Conservation (phyloP, 2,888 invertebrate species). For the Cynaeus angustus region DNA sequence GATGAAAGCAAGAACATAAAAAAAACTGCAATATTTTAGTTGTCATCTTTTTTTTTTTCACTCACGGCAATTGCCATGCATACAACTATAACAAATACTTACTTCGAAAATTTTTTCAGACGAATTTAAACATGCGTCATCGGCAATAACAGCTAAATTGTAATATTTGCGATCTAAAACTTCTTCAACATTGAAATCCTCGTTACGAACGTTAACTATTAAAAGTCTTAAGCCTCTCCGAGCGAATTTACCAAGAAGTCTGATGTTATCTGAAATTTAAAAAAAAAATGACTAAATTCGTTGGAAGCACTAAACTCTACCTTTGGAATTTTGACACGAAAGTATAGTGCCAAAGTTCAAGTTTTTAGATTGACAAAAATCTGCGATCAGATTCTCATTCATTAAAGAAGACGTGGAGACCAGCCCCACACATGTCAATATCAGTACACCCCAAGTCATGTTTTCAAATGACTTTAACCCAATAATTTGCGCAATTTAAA, state of each 20-base stretch:
- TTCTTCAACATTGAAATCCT: not conserved
- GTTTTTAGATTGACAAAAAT: constrained; percentile 22
- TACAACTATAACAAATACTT: not conserved
- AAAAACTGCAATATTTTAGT: too few species aligned
- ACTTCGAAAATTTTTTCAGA: not conserved
- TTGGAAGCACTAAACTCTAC: too few species aligned
- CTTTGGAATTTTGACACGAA: constrained; percentile 18
- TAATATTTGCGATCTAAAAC: constrained; percentile 26
- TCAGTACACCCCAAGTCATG: not conserved
- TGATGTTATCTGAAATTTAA: constrained; percentile 20
- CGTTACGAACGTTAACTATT: constrained; percentile 11
- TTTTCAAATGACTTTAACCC: not conserved
- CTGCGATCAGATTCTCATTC: not conserved
- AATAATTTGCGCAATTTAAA: constrained; percentile 25
- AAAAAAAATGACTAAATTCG: not conserved
- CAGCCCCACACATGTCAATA: constrained; percentile 2
- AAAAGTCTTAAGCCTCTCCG: constrained; percentile 22
- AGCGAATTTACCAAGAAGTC: constrained; percentile 16
- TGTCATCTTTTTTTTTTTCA: too few species aligned
- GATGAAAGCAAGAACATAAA: too few species aligned
- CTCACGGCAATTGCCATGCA: too few species aligned
- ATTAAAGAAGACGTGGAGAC: not conserved
- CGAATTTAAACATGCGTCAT: constrained; percentile 50
- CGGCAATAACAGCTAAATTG: constrained; percentile 50
- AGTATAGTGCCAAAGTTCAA: constrained; percentile 21